Conservation (phyloP, 2,888 invertebrate genomes). For the Trachelus iudaicus region DNA sequence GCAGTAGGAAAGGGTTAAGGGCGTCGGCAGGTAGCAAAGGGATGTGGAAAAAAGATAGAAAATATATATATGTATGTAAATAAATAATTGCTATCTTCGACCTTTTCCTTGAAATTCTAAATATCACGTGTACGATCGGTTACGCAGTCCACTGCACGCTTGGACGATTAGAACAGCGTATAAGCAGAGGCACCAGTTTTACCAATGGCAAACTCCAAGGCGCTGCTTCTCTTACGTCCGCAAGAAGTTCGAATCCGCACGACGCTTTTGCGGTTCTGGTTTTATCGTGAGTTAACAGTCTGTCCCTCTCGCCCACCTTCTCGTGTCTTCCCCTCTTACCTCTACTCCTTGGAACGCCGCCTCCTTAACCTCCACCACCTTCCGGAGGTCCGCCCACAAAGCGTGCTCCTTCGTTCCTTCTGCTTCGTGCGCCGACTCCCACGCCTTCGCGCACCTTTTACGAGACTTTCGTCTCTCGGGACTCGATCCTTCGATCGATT, state of each 20-base stretch:
- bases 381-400: slow-evolving; percentile 61
- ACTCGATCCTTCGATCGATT: background rate
- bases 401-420: slow-evolving; percentile 51
- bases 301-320: slow-evolving; percentile 53
- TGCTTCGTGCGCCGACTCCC: slow-evolving; percentile 49
- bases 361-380: slow-evolving; percentile 62
- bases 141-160: background rate
- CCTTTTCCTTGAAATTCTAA: background rate
- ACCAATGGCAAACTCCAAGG: background rate
- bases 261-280: slow-evolving; percentile 2
- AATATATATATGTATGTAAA: too few species aligned
- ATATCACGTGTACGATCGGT: background rate
- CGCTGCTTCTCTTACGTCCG: slow-evolving; percentile 38
- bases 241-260: slow-evolving; percentile 21
- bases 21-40: background rate
- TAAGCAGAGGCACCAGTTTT: background rate
- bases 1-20: background rate
- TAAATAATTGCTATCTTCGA: background rate
- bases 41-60: background rate
- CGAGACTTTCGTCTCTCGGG: background rate
- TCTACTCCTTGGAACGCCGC: slow-evolving; percentile 52
- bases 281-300: slow-evolving; percentile 33
- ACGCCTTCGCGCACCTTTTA: slow-evolving; percentile 50
- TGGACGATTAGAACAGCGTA: background rate
- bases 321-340: slow-evolving; percentile 42